Conservation (phyloP, 2,113 vertebrate genomes). For the Solea senegalensis region DNA sequence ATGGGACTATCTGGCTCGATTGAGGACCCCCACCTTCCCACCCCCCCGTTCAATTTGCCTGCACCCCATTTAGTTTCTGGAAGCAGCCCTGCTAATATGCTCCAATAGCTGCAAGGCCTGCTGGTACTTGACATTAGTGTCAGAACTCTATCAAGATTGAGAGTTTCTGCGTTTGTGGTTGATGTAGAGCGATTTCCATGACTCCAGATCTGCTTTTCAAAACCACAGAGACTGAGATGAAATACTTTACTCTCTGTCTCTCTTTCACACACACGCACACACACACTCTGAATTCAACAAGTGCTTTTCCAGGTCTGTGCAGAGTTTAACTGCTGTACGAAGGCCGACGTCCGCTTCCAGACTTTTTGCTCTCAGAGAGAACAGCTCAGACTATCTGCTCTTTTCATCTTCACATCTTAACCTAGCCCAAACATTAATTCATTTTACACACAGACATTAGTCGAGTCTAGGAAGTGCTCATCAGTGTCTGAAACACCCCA, state of each 20-base stretch:
- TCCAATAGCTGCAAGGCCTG: too few relatives aligned
- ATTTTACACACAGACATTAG: not conserved
- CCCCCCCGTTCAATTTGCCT: too few relatives aligned
- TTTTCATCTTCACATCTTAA: conserved; percentile 12
- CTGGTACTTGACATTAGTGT: not conserved
- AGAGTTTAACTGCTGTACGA: not conserved
- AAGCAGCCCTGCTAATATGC: too few relatives aligned
- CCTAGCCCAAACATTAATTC: not conserved
- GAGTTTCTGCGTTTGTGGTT: conserved; percentile 8
- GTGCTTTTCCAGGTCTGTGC: too few relatives aligned
- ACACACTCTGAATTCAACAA: too few relatives aligned
- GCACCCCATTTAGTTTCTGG: too few relatives aligned
- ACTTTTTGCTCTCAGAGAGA: not conserved
- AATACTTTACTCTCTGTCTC: too few relatives aligned
- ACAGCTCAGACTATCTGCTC: conserved; percentile 19
- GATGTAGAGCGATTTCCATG: conserved; percentile 7
- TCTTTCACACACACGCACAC: too few relatives aligned
- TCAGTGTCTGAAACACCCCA: not conserved
- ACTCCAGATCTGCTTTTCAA: conserved; percentile 22
- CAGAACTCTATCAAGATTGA: not conserved
- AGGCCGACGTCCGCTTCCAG: too few relatives aligned
- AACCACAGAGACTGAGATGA: too few relatives aligned
- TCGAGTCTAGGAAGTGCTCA: not conserved
- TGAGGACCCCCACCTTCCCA: too few relatives aligned
- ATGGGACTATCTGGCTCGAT: too few relatives aligned